Conservation (phyloP, 2,113 vertebrate genomes). For the Pogona vitticeps region DNA sequence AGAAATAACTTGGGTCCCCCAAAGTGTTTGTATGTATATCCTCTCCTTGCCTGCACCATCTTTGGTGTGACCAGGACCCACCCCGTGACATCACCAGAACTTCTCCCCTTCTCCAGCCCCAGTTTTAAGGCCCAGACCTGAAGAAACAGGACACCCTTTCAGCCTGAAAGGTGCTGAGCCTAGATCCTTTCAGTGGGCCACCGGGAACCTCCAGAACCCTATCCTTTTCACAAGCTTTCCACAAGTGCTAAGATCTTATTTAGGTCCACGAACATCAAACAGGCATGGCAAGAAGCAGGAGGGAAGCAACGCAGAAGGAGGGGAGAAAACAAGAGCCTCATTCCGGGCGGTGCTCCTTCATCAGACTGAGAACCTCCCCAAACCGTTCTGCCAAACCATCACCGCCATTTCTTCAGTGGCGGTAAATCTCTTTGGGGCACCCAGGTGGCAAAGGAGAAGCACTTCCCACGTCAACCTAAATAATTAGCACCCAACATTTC, state of each 20-base stretch:
- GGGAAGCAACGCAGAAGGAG: not conserved
- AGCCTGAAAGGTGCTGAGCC: too few relatives aligned
- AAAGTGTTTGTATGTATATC: too few relatives aligned
- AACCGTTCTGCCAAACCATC: not conserved
- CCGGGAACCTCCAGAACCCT: not conserved
- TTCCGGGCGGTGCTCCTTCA: constrained; percentile 1
- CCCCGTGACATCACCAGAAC: too few relatives aligned
- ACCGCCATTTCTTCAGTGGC: not conserved
- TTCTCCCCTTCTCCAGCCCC: too few relatives aligned
- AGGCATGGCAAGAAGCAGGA: constrained; percentile 27
- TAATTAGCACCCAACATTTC: constrained; percentile 17
- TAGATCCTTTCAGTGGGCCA: too few relatives aligned
- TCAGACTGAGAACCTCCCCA: not conserved
- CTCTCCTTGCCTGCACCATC: too few relatives aligned
- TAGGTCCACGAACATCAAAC: constrained; percentile 16
- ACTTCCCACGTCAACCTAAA: not conserved
- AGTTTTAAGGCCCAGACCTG: too few relatives aligned
- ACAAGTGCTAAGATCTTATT: not conserved
- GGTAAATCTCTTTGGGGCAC: not conserved
- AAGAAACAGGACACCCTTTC: too few relatives aligned
- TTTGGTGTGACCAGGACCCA: too few relatives aligned
- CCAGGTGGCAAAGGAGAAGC: constrained; percentile 4
- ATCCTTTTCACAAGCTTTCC: not conserved
- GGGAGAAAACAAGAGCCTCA: not conserved
- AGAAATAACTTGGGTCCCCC: too few relatives aligned